These are phyloP conservation scores for Drosophila arizonae DNA, from an alignment of 1,140 invertebrate genomes.

Conservation along the genomic window DNA sequence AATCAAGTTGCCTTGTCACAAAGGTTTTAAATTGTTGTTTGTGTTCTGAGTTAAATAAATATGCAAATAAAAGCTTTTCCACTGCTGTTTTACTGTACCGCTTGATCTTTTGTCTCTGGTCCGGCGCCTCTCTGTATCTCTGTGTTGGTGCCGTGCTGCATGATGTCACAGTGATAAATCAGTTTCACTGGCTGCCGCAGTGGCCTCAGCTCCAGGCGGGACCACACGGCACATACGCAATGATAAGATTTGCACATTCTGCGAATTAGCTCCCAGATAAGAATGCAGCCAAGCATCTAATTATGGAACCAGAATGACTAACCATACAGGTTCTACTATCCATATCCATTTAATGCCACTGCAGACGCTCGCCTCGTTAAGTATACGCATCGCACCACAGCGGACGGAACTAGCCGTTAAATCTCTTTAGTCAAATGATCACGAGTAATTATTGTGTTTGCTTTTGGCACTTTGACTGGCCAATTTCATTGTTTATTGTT, in stretches of 20 bases:
- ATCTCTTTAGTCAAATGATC: slow-evolving; percentile 15
- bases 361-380: not conserved
- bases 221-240: slow-evolving; percentile 3
- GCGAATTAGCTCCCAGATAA: slow-evolving; percentile 35
- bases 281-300: slow-evolving; percentile 28
- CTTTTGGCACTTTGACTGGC: slow-evolving; percentile 6
- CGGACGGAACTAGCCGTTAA: slow-evolving; percentile 4
- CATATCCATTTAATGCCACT: not conserved
- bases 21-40: not conserved
- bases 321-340: not conserved
- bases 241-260: slow-evolving; percentile 35
- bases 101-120: too few species aligned
- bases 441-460: slow-evolving; percentile 24
- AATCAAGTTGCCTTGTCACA: slow-evolving; percentile 19
- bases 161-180: slow-evolving; percentile 49
- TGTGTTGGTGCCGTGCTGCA: slow-evolving; percentile 21
- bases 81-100: not conserved
- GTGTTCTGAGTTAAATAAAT: not conserved
- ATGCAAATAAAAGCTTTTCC: slow-evolving; percentile 1
- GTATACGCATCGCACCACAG: not conserved
- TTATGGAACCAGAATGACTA: slow-evolving; percentile 26
- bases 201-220: not conserved
- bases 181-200: slow-evolving; percentile 24
- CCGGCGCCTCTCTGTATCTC: too few species aligned
- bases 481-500: slow-evolving; percentile 28